Base-by-base conservation (phyloP, 2,888 invertebrate genomes). In the Autographa pulchrina region DNA sequence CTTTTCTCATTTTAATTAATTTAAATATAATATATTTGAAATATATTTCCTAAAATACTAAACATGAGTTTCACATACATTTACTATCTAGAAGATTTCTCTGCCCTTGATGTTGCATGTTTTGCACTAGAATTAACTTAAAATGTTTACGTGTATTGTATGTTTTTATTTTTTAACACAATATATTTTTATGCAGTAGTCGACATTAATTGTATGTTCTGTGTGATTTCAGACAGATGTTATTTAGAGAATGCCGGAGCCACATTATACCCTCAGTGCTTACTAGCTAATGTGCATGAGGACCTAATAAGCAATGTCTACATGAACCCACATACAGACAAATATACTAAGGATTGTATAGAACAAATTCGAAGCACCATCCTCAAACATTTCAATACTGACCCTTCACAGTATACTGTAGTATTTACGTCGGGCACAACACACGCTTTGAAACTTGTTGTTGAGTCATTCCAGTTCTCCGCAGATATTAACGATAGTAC, bases 391-490 rank as follows among this genome's bases (percentile, higher is more conserved):
- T 99, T 99, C 88, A 97, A 98, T 80, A 98, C 99, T 8, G 97
- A 96, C 78, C 92, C 97, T 0, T 97, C 98, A 11, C 97, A 98
- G 63, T 99, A 99, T 92, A 96, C 97, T 72, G 97, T 99, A 0
- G 97, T 99, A 80, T 99, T 99, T 89, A 99, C 99, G n/a, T 97
- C 98, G 0, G 99, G 99, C 54, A 97, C 99, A n/a, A 99, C 99
- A 31, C 97, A 97, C 25, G 97, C 98, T 0, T 91, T 99, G 66
- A 99, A 98, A 96, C 89, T 98, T 62, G 95, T 99, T 0, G 98
- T 97, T 0, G 99, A 99, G 91, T 96, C 97, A 69, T 99, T 99
- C 89, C 88, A 96, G 75, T 98, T 97, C 89, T 80, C 89, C 59
- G 76, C 69, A 48, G 85, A 91, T 60, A 88, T 89, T 64, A 78